Evolutionary conservation across 2,113 vertebrate genomes (phyloP), one percentile per base, ranked within the genome.

Genomic region (Nettapus auritus): DNA sequence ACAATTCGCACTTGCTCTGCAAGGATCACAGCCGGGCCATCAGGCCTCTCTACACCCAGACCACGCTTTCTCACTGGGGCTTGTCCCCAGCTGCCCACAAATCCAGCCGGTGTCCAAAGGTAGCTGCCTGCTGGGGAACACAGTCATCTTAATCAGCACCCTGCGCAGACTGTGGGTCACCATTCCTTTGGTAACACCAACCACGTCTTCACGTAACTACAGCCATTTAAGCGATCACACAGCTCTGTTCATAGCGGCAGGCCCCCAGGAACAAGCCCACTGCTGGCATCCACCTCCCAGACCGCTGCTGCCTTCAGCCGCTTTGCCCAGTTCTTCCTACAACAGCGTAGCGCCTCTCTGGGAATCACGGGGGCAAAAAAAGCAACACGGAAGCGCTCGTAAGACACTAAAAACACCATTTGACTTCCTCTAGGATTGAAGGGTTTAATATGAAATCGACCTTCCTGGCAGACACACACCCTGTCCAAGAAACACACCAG

Each of bases 361-460:
- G 78, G 57, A 55, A 42, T 4, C 13, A 19, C 0, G 6, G 44
- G 0, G 9, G 44, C 17, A 5, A 40, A 5, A 22, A 40, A 38
- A 40, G 13, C 40, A 44, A 20, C 3, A 8, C 25, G 63, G 19
- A 75, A 68, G 2, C 46, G 6, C 79, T 34, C 56, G 7, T 8
- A 70, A 82, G 17, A 64, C 9, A 19, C 42, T 44, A 50, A 90
- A 88, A 90, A 73, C 26, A 9, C n/a, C 40, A 42, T 7, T 52
- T 78, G 20, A 88, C 38, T 80, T 50, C 6, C 8, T 71, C 11
- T 21, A 56, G 25, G 29, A 82, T 75, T 40, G 15, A 85, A 48
- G 52, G 44, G 28, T 17, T 67, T 55, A 17, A 74, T 25, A 14
- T 44, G 36, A 62, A 59, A 42, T 42, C 40, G 33, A 8, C 57